Percentiles rank a stretch among this genome's conserved stretches.
Evolutionary conservation across 2,888 invertebrate genomes (phyloP).

Genomic region (Gastrophysa polygoni): DNA sequence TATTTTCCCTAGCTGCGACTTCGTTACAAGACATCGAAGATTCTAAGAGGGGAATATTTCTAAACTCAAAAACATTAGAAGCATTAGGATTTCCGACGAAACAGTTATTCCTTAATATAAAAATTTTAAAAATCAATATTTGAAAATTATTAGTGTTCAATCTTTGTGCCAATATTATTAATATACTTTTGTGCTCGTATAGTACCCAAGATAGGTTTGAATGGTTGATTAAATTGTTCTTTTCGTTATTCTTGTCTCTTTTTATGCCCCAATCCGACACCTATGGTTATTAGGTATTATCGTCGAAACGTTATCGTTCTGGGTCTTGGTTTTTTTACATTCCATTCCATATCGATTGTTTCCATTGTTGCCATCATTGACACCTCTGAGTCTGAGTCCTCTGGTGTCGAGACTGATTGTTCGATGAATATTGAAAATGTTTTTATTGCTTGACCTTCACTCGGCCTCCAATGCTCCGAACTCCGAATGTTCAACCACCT

Average conservation of each 20-base stretch:
- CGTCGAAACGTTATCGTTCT: too few relatives aligned
- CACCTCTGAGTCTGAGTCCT: neutral
- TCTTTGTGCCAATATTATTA: too few relatives aligned
- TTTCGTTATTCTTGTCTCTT: neutral
- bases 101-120: constrained; percentile 16
- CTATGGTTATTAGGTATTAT: neutral
- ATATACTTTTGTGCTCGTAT: too few relatives aligned
- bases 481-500: too few relatives aligned
- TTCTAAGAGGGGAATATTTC: constrained; percentile 46
- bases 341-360: neutral
- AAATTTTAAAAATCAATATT: constrained; percentile 11
- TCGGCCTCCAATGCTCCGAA: too few relatives aligned
- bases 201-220: too few relatives aligned
- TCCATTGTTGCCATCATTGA: neutral
- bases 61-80: constrained; percentile 40
- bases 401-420: too few relatives aligned
- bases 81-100: constrained; percentile 26
- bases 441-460: constrained; percentile 1
- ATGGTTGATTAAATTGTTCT: too few relatives aligned
- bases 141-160: neutral
- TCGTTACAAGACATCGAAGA: constrained; percentile 47
- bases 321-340: too few relatives aligned
- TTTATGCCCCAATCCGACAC: neutral
- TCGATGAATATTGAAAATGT: constrained; percentile 4
- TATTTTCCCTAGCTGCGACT: constrained; percentile 46